Base-by-base conservation (phyloP, 2,888 invertebrate genomes). In the Hartigia nigra region DNA sequence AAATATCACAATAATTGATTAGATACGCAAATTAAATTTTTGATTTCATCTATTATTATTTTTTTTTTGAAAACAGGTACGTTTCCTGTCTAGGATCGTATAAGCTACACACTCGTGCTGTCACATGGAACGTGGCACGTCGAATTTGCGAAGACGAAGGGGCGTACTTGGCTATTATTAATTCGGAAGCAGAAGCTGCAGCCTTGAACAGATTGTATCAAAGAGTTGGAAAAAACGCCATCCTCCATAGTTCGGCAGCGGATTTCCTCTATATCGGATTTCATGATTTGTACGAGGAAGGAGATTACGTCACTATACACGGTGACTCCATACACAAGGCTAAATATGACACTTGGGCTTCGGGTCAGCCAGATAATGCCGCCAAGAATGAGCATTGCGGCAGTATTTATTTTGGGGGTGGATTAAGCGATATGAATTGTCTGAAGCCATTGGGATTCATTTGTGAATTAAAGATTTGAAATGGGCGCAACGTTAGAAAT, bases 111-210 rank as follows among this genome's bases (percentile, higher is more conserved):
- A 74, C 69, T 12, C 55, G 69, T 74, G 74, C 77, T 14, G 70
- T 35, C 1, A 12, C 34, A 31, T 78, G 77, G 77, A 78, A 74
- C 14, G 37, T 69, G 12, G 77, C 69, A 32, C 12, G 74, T 74
- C 4, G 69, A 12, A 78, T 35, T 75, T 78, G 77, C 75, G 74
- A 78, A 75, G 77, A 78, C 4, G 77, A 78, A 69, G 75, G 75
- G 3, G 77, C 74, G 31, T 37, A 78, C 23, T 70, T 78, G 69
- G 75, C 75, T 9, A 69, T 78, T 23, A 11, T 78, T 31, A 78
- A 78, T 23, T 78, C 77, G 1, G 32, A 31, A 14, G 77, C 77
- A 5, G 77, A 78, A 34, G 69, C 75, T 11, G 32, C 74, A 12
- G 37, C 37, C 4, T 23, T 70, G 12, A 31, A 4, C 23, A 37